A percentile compares a stretch with the other conserved stretches of the same genome.
These are phyloP conservation scores for Himalopsyche japonica DNA, from an alignment of 2,888 invertebrate species.

Conservation along the genomic window DNA sequence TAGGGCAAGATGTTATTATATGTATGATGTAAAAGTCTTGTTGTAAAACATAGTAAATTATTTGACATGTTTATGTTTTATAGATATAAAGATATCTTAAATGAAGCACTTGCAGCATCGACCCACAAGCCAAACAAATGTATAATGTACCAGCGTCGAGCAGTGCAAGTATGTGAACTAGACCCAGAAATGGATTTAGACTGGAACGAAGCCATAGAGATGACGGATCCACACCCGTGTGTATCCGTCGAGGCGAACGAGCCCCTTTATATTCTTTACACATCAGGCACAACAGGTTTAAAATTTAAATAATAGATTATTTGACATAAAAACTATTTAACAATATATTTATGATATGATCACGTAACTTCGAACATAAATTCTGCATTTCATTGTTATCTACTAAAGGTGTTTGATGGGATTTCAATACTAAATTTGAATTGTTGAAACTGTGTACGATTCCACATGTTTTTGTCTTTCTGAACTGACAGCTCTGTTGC, in stretches of 20 bases:
- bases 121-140: constrained; percentile 75
- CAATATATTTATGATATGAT: too few relatives aligned
- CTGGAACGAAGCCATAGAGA: constrained; percentile 74
- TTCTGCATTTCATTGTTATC: too few relatives aligned
- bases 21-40: too few relatives aligned
- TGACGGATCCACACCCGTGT: constrained; percentile 73
- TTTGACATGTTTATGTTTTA: neutral
- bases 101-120: constrained; percentile 77
- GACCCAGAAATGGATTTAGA: constrained; percentile 70
- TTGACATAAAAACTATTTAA: constrained; percentile 19
- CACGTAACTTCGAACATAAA: too few relatives aligned
- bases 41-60: neutral
- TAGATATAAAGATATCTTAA: constrained; percentile 79
- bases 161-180: constrained; percentile 66
- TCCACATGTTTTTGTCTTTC: too few relatives aligned
- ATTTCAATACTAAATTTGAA: too few relatives aligned
- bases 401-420: too few relatives aligned
- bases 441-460: too few relatives aligned
- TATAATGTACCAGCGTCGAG: constrained; percentile 79
- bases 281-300: constrained; percentile 82
- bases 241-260: constrained; percentile 87
- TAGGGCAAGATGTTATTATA: too few relatives aligned
- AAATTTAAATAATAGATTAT: neutral
- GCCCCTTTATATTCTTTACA: constrained; percentile 89
- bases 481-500: too few relatives aligned